Evolutionary conservation across 64 coral and sea anemone species (phyloP).

Genomic region (Stylophora pistillata): DNA sequence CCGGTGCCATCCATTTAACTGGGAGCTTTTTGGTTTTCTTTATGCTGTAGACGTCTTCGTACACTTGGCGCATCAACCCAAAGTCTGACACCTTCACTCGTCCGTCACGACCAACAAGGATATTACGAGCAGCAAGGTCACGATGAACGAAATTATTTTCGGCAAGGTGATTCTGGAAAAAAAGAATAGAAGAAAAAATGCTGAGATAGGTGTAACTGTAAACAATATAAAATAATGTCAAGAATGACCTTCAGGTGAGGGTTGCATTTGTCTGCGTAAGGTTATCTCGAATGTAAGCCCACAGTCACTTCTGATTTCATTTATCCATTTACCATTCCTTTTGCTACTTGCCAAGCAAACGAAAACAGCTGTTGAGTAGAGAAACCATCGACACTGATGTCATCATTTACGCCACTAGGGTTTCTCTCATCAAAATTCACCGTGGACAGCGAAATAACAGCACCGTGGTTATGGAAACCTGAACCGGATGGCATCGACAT

Average conservation of each 20-base stretch:
- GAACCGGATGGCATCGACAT: background rate
- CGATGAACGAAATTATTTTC: constrained; percentile 22
- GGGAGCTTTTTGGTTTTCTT: constrained; percentile 44
- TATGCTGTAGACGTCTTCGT: constrained; percentile 55
- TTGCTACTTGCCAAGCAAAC: constrained; percentile 5
- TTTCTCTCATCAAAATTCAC: no score
- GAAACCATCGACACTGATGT: background rate
- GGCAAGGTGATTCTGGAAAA: background rate
- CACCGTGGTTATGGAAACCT: background rate
- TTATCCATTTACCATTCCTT: background rate
- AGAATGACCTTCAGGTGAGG: background rate
- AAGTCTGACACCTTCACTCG: constrained; percentile 69
- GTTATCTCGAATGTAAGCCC: no score
- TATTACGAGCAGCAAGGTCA: constrained; percentile 70
- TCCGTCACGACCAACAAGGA: constrained; percentile 70
- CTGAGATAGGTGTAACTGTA: background rate
- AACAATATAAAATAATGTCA: background rate
- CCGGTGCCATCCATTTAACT: constrained; percentile 73
- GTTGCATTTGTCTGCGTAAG: background rate
- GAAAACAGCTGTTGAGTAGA: background rate
- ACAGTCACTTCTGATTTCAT: background rate
- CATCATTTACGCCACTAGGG: background rate
- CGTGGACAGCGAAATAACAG: background rate
- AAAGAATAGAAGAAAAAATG: background rate
- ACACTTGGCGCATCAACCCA: constrained; percentile 69